Evolutionary conservation across 2,888 invertebrate genomes (phyloP), one percentile per base, ranked within the genome.

Genomic region (Netelia inedita): DNA sequence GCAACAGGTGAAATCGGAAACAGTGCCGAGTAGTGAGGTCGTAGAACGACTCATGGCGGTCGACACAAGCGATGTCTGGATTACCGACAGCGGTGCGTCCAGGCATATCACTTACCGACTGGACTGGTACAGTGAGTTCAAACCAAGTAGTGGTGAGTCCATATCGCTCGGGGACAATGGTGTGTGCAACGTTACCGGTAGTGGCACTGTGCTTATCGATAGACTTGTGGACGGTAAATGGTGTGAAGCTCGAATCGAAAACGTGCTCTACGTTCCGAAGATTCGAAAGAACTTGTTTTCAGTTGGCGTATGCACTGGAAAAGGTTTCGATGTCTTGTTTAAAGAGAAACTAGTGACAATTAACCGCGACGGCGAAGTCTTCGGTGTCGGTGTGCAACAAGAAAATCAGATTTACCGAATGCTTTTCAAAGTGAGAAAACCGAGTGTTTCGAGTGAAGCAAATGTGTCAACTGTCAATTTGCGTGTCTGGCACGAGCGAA

Each of bases 191-290:
- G 74, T 79, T 35, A 35, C 55, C 73, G 83, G 85, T 46, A 50
- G 41, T 28, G 85, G 83, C 19, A 76, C 80, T 79, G 68, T 83
- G 8, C 10, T 16, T 2, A 85, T 88, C 8, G 65, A 87, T 23
- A 87, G 75, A 41, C 69, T 78, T 0, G 69, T 86, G 3, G 35
- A 85, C 3, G 85, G 86, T n/a, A 43, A 57, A 55, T 86, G 87
- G 87, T 28, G 35, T 5, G 35, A 61, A 5, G 79, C 74, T 1
- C 79, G 55, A 1, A 85, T 87, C 2, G 79, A 87, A 11, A 68
- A 87, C 65, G 89, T 89, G 0, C 72, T 87, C 21, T 87, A 84
- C 55, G 55, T 55, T 55, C 55, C 55, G n/a, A 55, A 55, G n/a
- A 8, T 19, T 16, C 55, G 65, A 21, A 21, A 65, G 16, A 35